Conservation (phyloP, 2,888 invertebrate genomes). For the Sesamia inferens region DNA sequence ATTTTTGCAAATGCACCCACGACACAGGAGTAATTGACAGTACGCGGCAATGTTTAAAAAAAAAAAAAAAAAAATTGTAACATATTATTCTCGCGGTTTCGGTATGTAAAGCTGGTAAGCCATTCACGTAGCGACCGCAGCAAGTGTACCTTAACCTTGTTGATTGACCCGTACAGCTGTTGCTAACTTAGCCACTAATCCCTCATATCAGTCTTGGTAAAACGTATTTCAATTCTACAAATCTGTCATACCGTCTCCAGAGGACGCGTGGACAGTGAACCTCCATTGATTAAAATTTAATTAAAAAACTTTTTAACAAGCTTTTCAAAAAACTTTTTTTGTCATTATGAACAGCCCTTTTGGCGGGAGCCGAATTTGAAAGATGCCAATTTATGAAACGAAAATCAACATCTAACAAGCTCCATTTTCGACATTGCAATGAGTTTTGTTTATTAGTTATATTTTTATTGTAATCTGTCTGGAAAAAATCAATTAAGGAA, state of each 20-base stretch:
- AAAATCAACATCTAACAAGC: conserved; percentile 25
- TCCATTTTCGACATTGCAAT: not conserved
- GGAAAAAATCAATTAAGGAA: no score
- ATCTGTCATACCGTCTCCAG: not conserved
- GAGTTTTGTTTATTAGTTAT: no score
- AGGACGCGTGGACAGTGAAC: conserved; percentile 1
- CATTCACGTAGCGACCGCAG: not conserved
- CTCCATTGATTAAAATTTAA: conserved; percentile 51
- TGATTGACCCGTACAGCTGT: no score
- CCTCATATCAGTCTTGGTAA: not conserved
- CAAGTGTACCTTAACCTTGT: not conserved
- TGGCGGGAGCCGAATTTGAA: conserved; percentile 16
- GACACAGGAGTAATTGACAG: no score
- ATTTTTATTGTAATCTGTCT: no score
- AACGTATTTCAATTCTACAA: not conserved
- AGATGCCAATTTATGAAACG: conserved; percentile 29
- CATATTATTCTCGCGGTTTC: not conserved
- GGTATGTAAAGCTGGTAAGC: not conserved
- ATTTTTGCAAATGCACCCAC: no score
- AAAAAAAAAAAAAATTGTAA: no score
- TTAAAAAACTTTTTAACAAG: conserved; percentile 57
- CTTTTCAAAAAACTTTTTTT: conserved; percentile 38
- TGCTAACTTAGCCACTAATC: not conserved
- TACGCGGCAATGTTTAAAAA: no score
- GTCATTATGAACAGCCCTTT: conserved; percentile 31